Percentiles rank a stretch among this genome's conserved stretches.
phyloP scores from a whole-genome alignment of 2,113 vertebrate species.

The Nymphicus hollandicus region DNA sequence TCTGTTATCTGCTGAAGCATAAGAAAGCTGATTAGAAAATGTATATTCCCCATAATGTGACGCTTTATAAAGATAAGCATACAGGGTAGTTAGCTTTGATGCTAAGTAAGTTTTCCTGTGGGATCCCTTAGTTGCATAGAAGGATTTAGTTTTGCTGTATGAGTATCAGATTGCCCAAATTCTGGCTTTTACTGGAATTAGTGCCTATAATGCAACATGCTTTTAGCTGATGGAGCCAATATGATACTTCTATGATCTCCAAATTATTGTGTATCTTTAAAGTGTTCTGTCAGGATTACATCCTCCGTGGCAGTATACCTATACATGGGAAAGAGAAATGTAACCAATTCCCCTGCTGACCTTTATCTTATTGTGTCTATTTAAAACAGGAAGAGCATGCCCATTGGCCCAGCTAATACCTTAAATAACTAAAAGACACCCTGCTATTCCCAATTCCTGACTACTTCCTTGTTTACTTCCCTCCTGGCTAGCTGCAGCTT shows the following conservation, averaged over 20 bases:
- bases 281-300: background rate
- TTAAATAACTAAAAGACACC: slow-evolving; percentile 45
- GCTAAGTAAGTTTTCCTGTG: background rate
- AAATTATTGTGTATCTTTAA: background rate
- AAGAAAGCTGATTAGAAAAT: background rate
- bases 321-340: slow-evolving; percentile 47
- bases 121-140: background rate
- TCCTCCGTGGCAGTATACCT: background rate
- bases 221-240: background rate
- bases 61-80: background rate
- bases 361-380: slow-evolving; percentile 55
- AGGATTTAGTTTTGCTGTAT: background rate
- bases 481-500: background rate
- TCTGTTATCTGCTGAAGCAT: background rate
- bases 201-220: background rate
- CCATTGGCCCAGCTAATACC: slow-evolving; percentile 21
- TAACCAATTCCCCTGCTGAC: slow-evolving; percentile 53
- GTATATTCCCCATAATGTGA: background rate
- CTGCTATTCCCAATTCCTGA: slow-evolving; percentile 35
- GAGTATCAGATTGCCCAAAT: background rate
- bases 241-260: background rate
- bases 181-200: background rate
- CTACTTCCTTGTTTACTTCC: slow-evolving; percentile 50
- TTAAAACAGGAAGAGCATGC: slow-evolving; percentile 54
- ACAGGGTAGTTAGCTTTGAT: background rate